Evolutionary conservation across 2,888 invertebrate species (phyloP).

Genomic region (Coleophora deauratella): DNA sequence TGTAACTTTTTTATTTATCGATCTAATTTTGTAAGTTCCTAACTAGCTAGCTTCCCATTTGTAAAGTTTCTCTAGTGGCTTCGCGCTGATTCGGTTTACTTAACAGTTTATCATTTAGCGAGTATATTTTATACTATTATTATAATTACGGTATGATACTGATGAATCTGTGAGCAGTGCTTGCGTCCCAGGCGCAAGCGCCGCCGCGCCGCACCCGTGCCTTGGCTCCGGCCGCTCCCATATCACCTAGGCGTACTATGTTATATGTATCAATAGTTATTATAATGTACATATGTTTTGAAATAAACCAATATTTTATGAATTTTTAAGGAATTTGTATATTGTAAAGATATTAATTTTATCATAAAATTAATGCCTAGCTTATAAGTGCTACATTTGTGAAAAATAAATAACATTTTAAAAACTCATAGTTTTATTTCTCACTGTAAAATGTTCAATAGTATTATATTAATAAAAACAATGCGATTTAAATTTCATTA

Average conservation of each 20-base stretch:
- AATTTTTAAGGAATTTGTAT: constrained; percentile 73
- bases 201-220: constrained; percentile 38
- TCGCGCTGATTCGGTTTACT: constrained; percentile 37
- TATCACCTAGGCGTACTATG: constrained; percentile 64
- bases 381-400: constrained; percentile 70
- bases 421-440: constrained; percentile 56
- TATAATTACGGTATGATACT: constrained; percentile 34
- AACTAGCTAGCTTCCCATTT: constrained; percentile 66
- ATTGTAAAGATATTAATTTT: constrained; percentile 75
- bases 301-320: constrained; percentile 73
- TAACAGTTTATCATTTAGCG: constrained; percentile 35
- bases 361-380: constrained; percentile 73
- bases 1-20: constrained; percentile 59
- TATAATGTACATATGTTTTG: constrained; percentile 71
- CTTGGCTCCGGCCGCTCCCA: constrained; percentile 67
- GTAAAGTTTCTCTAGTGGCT: constrained; percentile 43
- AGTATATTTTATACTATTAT: constrained; percentile 40
- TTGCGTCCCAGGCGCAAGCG: constrained; percentile 6
- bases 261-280: constrained; percentile 65
- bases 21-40: constrained; percentile 70
- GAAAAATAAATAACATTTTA: constrained; percentile 71
- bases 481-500: too few relatives aligned
- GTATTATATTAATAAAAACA: too few relatives aligned
- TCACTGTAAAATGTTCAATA: neutral
- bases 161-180: constrained; percentile 34